Base-by-base conservation (phyloP, 1,140 invertebrate genomes). In the Melipona quadrifasciata region DNA sequence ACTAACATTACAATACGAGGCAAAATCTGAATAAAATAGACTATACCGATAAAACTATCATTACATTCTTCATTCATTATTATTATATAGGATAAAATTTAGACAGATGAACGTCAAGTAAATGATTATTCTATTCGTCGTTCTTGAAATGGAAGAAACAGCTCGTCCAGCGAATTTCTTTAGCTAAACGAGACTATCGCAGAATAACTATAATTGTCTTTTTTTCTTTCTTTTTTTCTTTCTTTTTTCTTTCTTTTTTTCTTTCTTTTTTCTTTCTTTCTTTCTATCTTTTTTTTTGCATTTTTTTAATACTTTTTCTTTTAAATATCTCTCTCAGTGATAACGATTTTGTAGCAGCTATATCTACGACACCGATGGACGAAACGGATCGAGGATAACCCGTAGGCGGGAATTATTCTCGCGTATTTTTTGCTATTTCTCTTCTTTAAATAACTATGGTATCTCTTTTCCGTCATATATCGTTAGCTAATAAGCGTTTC, bases 291-390 rank as follows among this genome's bases (percentile, higher is more conserved):
- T 74, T 71, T 21, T 70, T 24, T 8, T 73, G n/a, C 55, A 55
- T 34, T 86, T 65, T 51, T 6, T 57, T 57, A 0, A 61, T 61
- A 84, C 3, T 64, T n/a, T 55, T 34, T 73, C n/a, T 39, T 24
- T 68, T 21, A 70, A 71, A 73, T n/a, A 51, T 47, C 71, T 85
- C 57, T 47, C 31, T 75, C 55, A 21, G 27, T 82, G 67, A 70
- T 76, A 87, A 84, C 80, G 73, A 87, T 87, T 87, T 19, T 84
- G 76, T 70, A 90, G 75, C 76, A 80, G 57, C 75, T 91, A 91
- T 12, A 84, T 84, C 90, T 90, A 91, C 76, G 68, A 92, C 91
- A 92, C 87, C 82, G 80, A 92, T 92, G 91, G 91, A 93, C 91
- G 91, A 90, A 91, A 91, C 91, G 79, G 71, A 84, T 88, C 78